Evolutionary conservation across 2,888 invertebrate species (phyloP).

Genomic region (Ichneumon xanthorius): DNA sequence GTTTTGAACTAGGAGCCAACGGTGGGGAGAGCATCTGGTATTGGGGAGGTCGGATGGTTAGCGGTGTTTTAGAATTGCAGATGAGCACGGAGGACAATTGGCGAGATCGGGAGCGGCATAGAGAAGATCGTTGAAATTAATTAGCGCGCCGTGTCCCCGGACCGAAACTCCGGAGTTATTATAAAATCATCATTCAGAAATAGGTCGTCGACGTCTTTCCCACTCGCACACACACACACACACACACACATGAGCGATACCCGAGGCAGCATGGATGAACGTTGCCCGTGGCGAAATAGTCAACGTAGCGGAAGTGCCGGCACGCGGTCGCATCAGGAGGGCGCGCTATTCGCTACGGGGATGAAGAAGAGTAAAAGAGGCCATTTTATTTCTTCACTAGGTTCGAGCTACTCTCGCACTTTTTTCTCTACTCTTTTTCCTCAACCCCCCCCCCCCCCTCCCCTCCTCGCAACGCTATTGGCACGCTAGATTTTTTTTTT

Average conservation of each 20-base stretch:
- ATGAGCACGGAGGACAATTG: constrained; percentile 22
- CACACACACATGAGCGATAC: constrained; percentile 56
- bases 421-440: constrained; percentile 3
- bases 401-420: constrained; percentile 23
- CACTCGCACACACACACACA: constrained; percentile 47
- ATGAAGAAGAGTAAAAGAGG: constrained; percentile 47
- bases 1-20: constrained; percentile 29
- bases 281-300: constrained; percentile 56
- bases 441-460: too few relatives aligned
- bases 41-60: background rate
- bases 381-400: constrained; percentile 66
- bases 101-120: constrained; percentile 10
- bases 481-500: background rate
- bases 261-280: constrained; percentile 46
- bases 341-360: constrained; percentile 19
- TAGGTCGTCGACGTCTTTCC: constrained; percentile 69
- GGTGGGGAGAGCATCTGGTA: background rate
- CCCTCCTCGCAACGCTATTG: background rate
- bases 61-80: constrained; percentile 38
- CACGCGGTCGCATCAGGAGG: constrained; percentile 39
- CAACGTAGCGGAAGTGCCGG: constrained; percentile 59
- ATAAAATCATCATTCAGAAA: constrained; percentile 71
- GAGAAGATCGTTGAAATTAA: constrained; percentile 47
- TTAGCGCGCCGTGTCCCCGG: constrained; percentile 35
- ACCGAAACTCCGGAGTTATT: constrained; percentile 61